Evolutionary conservation across 2,113 vertebrate species (phyloP).

Genomic region (Plestiodon gilberti): DNA sequence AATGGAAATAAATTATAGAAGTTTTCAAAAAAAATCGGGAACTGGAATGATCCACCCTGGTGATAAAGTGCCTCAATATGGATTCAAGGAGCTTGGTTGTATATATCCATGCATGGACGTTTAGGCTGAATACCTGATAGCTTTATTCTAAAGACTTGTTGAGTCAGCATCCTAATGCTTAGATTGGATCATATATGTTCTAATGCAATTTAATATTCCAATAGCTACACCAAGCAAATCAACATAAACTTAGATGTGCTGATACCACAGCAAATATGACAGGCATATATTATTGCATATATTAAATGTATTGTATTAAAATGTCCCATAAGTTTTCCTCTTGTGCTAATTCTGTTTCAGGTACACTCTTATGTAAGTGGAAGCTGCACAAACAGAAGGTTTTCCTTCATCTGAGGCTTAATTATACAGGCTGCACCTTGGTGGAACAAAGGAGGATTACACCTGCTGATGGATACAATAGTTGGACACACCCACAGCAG

Average conservation of each 20-base stretch:
- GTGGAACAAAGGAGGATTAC: slow-evolving; percentile 18
- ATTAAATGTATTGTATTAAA: neutral
- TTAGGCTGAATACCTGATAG: neutral
- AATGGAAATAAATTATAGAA: neutral
- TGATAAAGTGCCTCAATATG: neutral
- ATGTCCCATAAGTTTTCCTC: neutral
- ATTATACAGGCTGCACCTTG: neutral
- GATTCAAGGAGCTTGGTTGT: neutral
- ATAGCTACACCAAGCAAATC: neutral
- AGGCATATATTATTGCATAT: neutral
- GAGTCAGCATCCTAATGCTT: neutral
- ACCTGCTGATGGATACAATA: slow-evolving; percentile 13
- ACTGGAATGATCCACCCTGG: neutral
- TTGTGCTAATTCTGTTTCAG: neutral
- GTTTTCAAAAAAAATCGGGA: neutral
- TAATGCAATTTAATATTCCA: neutral
- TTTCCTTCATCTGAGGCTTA: neutral
- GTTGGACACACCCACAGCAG: neutral
- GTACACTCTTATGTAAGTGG: neutral
- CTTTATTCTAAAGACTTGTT: neutral
- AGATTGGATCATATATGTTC: neutral
- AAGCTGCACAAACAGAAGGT: neutral
- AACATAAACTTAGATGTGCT: neutral
- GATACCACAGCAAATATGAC: neutral
- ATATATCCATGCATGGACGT: neutral